These are phyloP conservation scores for Mythimna loreyi DNA, from an alignment of 2,888 invertebrate species.

Conservation along the genomic window DNA sequence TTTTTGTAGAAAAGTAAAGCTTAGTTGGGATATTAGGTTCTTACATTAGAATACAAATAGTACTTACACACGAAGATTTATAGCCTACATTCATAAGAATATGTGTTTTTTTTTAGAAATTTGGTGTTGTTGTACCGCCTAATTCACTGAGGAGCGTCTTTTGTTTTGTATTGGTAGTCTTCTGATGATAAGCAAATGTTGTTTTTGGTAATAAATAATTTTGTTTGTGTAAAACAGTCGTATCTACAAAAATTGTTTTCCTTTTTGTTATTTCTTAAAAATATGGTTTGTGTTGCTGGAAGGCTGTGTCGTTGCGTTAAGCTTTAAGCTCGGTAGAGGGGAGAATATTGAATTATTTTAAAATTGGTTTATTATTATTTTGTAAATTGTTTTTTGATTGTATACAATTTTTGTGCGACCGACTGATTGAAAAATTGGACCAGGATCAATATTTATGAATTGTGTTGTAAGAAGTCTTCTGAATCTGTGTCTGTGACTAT, in stretches of 20 bases:
- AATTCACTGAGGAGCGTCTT: conserved; percentile 67
- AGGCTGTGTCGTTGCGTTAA: conserved; percentile 48
- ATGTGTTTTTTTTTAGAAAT: conserved; percentile 75
- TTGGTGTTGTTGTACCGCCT: conserved; percentile 67
- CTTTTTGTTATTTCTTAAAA: conserved; percentile 33
- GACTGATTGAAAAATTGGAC: conserved; percentile 45
- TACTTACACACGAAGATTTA: conserved; percentile 84
- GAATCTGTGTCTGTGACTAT: neutral
- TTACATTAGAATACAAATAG: conserved; percentile 82
- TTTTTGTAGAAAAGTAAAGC: conserved; percentile 88
- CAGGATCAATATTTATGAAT: conserved; percentile 37
- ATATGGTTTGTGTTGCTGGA: conserved; percentile 17
- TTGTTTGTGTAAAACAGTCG: conserved; percentile 35
- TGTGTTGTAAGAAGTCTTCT: neutral
- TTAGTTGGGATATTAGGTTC: conserved; percentile 82
- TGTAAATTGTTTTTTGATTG: conserved; percentile 19
- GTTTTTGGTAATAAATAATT: conserved; percentile 23
- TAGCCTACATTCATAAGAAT: conserved; percentile 90
- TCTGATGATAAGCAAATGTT: conserved; percentile 47
- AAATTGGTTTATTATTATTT: conserved; percentile 20
- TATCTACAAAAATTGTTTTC: conserved; percentile 40
- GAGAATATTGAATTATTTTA: conserved; percentile 30
- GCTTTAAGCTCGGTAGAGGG: conserved; percentile 43
- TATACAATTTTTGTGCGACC: conserved; percentile 43
- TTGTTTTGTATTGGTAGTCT: conserved; percentile 35